Percentiles rank a stretch among this genome's conserved stretches.
phyloP scores from a whole-genome alignment of 2,113 vertebrate species.

The Bubo blakistoni region DNA sequence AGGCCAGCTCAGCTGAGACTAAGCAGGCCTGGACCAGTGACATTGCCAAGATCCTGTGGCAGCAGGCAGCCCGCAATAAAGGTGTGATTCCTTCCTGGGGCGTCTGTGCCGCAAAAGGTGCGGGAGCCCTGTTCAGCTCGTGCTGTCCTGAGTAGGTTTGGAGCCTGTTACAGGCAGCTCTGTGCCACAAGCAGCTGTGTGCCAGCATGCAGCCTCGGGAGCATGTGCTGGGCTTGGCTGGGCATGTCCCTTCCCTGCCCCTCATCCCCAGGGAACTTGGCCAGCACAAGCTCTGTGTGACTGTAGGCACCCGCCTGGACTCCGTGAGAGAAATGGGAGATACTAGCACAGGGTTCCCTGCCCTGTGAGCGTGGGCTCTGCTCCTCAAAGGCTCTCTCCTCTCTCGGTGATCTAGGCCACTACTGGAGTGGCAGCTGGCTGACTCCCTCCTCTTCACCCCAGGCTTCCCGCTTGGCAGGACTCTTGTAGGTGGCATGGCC shows the following conservation, averaged over 20 bases:
- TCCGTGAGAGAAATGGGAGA: neutral
- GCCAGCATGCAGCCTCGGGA: neutral
- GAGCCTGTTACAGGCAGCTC: neutral
- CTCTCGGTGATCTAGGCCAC: neutral
- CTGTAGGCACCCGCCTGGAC: neutral
- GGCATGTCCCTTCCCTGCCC: neutral
- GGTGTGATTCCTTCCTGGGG: conserved; percentile 71
- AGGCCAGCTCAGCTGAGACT: conserved; percentile 77
- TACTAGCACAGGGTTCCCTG: neutral
- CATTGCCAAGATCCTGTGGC: conserved; percentile 90
- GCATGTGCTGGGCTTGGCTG: conserved; percentile 35
- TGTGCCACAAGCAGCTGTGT: neutral
- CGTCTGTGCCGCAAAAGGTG: conserved; percentile 46
- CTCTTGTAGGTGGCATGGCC: neutral
- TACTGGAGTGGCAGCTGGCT: neutral
- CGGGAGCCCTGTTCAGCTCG: conserved; percentile 32
- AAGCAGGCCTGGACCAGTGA: conserved; percentile 87
- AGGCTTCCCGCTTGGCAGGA: conserved; percentile 17
- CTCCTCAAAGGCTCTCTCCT: neutral
- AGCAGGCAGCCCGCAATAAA: conserved; percentile 90
- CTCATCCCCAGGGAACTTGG: neutral
- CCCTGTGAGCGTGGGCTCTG: neutral
- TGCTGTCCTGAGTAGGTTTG: conserved; percentile 45
- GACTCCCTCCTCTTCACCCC: neutral
- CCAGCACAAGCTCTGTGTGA: neutral